phyloP scores from a whole-genome alignment of 2,113 vertebrate species.

The Toxotes chatareus region DNA sequence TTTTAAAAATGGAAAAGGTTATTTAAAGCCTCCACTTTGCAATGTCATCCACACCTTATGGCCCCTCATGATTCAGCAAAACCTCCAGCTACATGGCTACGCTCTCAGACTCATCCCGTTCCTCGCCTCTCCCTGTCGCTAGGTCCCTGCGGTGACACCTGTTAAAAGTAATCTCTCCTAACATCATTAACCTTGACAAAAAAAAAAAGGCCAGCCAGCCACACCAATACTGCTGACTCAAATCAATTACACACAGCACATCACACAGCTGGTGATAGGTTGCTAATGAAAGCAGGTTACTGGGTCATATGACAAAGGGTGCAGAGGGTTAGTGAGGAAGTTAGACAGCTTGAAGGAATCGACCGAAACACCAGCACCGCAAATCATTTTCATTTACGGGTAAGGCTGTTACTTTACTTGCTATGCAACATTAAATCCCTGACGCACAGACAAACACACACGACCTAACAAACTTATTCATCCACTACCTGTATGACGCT shows the following conservation, averaged over 20 bases:
- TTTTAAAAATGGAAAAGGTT: conserved; percentile 41
- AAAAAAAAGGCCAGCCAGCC: conserved; percentile 12
- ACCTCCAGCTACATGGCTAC: conserved; percentile 7
- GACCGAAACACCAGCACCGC: conserved; percentile 13
- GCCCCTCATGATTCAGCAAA: conserved; percentile 63
- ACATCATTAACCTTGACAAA: conserved; percentile 66
- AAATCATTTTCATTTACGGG: conserved; percentile 23
- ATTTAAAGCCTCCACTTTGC: conserved; percentile 44
- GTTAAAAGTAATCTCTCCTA: conserved; percentile 51
- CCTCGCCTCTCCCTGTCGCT: background rate
- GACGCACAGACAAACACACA: background rate
- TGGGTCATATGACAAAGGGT: conserved; percentile 5
- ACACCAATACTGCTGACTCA: conserved; percentile 57
- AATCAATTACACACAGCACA: conserved; percentile 24
- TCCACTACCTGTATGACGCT: conserved; percentile 2
- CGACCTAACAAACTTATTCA: background rate
- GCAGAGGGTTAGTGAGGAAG: conserved; percentile 24
- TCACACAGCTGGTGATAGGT: background rate
- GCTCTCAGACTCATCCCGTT: background rate
- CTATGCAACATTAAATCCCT: background rate
- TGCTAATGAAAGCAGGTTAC: conserved; percentile 38
- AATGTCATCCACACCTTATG: conserved; percentile 43
- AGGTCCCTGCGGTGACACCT: conserved; percentile 38
- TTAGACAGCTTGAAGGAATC: conserved; percentile 8
- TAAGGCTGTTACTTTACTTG: background rate